Evolutionary conservation across 2,797 vertebrate genomes (phyloP), one percentile per base, ranked within the genome.

Genomic region (Paguma larvata): DNA sequence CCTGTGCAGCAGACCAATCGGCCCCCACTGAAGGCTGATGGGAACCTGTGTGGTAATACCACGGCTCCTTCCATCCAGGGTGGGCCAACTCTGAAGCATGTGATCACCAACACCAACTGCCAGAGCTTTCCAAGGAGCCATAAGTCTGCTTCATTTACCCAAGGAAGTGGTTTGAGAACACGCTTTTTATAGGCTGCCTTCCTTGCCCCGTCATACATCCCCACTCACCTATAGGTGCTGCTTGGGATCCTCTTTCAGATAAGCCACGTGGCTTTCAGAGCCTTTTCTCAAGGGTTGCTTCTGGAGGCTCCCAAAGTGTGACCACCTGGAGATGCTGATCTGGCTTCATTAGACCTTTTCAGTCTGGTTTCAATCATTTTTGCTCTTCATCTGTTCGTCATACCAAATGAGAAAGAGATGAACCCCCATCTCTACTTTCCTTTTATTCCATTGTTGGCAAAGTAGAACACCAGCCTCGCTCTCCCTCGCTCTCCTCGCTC

Each of bases 201-300:
- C 78, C 32, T n/a, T 8, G 53, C 21, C 75, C 9, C n/a, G 0
- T 67, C 85, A 67, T 27, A 19, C 32, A 59, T 83, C 75, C 65
- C 16, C 30, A 32, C 65, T 63, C 15, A 10, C 59, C 70, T 68
- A 23, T 0, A 32, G 30, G 16, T 8, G 41, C 34, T 65, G 82
- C 84, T 88, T 85, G 32, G 75, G 46, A 75, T 75, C 18, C 2
- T 6, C 21, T 67, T 59, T 30, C 62, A 83, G 78, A 67, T n/a
- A 68, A 87, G 16, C 25, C 62, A 89, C 48, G 80, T 79, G 27
- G 56, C 56, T 93, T 91, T 94, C 56, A 38, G 63, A 92, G 59
- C 15, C 21, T 85, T 51, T 34, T 38, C 65, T 72, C 34, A 38
- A 70, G 38, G 34, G 4, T 70, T 95, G 84, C 72, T 67, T 78